phyloP scores from a whole-genome alignment of 2,113 vertebrate species.

The Pampusana beccarii region DNA sequence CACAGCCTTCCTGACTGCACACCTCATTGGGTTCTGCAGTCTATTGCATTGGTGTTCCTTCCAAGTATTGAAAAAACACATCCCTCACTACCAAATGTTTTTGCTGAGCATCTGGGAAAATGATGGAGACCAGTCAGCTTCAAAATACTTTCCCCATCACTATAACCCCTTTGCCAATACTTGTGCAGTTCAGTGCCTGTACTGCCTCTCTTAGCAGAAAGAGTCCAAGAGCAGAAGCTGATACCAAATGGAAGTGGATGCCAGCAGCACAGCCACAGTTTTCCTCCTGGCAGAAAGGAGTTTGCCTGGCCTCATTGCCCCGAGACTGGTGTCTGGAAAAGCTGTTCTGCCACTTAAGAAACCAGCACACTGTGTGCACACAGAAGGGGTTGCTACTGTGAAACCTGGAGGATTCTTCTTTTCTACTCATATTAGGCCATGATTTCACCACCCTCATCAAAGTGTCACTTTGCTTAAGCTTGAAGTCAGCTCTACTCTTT shows the following conservation, averaged over 20 bases:
- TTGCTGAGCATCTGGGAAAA: not conserved
- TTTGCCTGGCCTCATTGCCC: not conserved
- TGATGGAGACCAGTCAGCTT: not conserved
- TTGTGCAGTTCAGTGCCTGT: not conserved
- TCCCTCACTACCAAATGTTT: not conserved
- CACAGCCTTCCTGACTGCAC: not conserved
- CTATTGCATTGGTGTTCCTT: rapidly evolving
- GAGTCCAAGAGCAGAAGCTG: not conserved
- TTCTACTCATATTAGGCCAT: not conserved
- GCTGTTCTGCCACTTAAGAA: not conserved
- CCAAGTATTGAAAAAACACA: not conserved
- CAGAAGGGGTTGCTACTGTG: not conserved
- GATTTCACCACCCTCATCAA: not conserved
- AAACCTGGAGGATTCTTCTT: not conserved
- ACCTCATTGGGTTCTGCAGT: not conserved
- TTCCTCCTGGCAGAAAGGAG: not conserved
- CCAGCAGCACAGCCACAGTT: not conserved
- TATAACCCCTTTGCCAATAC: not conserved
- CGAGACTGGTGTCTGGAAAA: not conserved
- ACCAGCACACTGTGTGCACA: not conserved
- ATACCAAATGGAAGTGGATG: not conserved
- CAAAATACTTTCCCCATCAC: not conserved
- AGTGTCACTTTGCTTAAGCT: not conserved
- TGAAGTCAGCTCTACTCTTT: not conserved
- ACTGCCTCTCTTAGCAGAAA: not conserved